phyloP scores from a whole-genome alignment of 2,113 vertebrate genomes.

The Aramus guarauna region DNA sequence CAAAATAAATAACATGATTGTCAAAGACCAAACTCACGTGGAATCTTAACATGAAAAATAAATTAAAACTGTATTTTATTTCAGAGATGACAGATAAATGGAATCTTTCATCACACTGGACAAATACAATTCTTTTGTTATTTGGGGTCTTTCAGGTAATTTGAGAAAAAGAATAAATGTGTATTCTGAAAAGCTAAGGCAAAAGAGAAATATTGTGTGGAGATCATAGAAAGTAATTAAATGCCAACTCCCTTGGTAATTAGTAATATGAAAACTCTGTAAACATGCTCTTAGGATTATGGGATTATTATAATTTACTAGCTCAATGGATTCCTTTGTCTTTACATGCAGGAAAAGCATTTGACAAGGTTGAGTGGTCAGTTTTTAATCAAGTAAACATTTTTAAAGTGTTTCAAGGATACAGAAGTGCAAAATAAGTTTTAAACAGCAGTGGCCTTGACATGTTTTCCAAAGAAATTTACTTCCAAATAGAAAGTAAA shows the following conservation, averaged over 20 bases:
- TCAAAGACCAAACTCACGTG: background rate
- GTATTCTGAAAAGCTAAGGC: background rate
- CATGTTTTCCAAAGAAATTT: background rate
- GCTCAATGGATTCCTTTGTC: constrained; percentile 41
- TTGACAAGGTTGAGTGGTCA: constrained; percentile 63
- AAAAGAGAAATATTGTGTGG: constrained; percentile 27
- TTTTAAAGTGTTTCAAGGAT: constrained; percentile 35
- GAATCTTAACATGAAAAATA: background rate
- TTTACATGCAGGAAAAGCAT: constrained; percentile 21
- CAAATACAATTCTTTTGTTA: background rate
- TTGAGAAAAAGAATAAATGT: background rate
- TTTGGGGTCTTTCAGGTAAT: background rate
- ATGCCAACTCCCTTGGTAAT: constrained; percentile 19
- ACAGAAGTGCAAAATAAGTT: constrained; percentile 11
- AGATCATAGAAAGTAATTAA: constrained; percentile 40
- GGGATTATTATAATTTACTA: constrained; percentile 55
- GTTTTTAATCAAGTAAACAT: constrained; percentile 55
- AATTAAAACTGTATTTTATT: constrained; percentile 6
- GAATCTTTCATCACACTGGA: background rate
- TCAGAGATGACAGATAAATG: background rate
- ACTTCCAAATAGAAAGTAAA: background rate
- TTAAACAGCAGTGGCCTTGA: background rate
- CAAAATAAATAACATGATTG: background rate
- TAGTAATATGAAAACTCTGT: constrained; percentile 38
- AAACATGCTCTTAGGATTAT: constrained; percentile 57